phyloP scores from a whole-genome alignment of 2,113 vertebrate genomes.

The Gymnocephalus cernua region DNA sequence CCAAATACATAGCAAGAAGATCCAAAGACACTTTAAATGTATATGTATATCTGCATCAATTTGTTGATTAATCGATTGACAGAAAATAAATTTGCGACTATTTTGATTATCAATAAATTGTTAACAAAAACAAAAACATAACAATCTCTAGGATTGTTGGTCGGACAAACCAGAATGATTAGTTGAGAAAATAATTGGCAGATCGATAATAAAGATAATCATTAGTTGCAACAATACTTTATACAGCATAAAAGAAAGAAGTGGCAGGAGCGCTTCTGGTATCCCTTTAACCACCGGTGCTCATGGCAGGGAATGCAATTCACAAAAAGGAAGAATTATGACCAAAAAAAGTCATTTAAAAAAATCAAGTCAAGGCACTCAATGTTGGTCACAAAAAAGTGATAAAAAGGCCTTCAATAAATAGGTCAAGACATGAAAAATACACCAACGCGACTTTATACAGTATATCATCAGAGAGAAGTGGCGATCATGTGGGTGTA shows the following conservation, averaged over 20 bases:
- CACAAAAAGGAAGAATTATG: too few species aligned
- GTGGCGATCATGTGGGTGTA: neutral
- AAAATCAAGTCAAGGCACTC: too few species aligned
- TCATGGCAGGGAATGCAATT: too few species aligned
- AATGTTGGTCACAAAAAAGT: too few species aligned
- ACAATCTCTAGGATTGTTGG: neutral
- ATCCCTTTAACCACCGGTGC: too few species aligned
- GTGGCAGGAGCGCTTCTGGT: too few species aligned
- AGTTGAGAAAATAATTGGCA: neutral
- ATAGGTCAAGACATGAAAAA: too few species aligned
- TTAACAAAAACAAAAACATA: neutral
- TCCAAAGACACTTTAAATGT: neutral
- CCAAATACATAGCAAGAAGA: neutral
- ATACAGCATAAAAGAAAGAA: neutral
- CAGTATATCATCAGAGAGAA: neutral
- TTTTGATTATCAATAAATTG: neutral
- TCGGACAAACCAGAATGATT: neutral
- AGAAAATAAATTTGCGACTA: neutral
- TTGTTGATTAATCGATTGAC: neutral
- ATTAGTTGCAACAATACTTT: neutral
- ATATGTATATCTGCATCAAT: neutral
- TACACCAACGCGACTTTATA: too few species aligned
- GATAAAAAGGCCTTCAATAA: too few species aligned
- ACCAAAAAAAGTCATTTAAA: too few species aligned
- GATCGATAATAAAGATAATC: neutral